phyloP scores from a whole-genome alignment of 2,888 invertebrate genomes.

The Norana najaformis region DNA sequence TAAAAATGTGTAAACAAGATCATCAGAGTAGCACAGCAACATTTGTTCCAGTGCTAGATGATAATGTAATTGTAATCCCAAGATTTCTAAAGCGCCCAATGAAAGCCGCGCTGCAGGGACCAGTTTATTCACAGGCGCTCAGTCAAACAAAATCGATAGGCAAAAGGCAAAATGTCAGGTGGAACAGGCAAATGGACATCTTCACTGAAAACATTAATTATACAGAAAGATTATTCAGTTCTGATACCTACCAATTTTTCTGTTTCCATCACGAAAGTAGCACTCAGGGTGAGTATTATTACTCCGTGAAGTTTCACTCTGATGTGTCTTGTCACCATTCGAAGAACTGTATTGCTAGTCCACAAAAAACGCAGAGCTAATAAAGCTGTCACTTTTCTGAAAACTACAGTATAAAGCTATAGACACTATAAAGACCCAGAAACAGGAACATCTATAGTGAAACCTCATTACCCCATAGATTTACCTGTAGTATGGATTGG shows the following conservation, averaged over 20 bases:
- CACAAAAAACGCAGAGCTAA: background rate
- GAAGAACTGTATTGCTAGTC: background rate
- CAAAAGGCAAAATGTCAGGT: too few relatives aligned
- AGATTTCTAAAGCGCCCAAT: too few relatives aligned
- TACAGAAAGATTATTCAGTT: background rate
- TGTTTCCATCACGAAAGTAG: conserved; percentile 55
- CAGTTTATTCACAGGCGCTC: too few relatives aligned
- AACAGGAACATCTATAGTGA: background rate
- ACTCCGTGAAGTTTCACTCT: background rate
- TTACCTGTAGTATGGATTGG: background rate
- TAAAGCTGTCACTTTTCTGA: background rate
- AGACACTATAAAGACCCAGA: background rate
- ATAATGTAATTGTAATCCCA: too few relatives aligned
- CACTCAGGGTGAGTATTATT: conserved; percentile 30
- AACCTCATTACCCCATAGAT: background rate
- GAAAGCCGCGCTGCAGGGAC: too few relatives aligned
- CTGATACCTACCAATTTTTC: conserved; percentile 53
- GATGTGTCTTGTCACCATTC: background rate
- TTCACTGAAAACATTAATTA: background rate
- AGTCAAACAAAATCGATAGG: too few relatives aligned
- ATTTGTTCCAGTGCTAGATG: too few relatives aligned
- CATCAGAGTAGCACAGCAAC: too few relatives aligned
- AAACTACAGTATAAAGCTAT: too few relatives aligned
- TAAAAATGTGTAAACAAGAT: background rate
- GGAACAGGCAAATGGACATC: background rate